Evolutionary conservation across 1,140 invertebrate species (phyloP).

Genomic region (Euura saliciscinereae): DNA sequence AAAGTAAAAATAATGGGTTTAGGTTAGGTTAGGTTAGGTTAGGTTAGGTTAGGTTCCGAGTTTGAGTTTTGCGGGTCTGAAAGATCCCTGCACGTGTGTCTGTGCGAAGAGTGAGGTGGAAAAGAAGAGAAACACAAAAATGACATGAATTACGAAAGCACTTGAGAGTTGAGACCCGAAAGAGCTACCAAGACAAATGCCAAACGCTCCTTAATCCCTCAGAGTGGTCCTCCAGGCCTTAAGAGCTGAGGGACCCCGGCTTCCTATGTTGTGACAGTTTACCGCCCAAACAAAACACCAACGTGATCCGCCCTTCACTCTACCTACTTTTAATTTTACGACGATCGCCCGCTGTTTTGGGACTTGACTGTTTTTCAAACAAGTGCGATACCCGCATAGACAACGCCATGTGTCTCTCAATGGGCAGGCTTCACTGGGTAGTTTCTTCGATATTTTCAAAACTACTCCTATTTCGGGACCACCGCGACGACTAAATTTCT

Average conservation of each 20-base stretch:
- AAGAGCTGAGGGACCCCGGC: conserved; percentile 11
- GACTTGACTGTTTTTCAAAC: conserved; percentile 39
- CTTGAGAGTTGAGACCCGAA: not conserved
- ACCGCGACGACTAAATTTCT: not conserved
- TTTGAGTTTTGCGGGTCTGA: too few species aligned
- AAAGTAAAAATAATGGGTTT: not conserved
- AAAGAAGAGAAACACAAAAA: not conserved
- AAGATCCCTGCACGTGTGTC: not conserved
- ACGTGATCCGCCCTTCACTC: conserved; percentile 21
- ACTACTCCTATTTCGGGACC: not conserved
- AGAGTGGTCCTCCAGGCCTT: not conserved
- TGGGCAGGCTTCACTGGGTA: not conserved
- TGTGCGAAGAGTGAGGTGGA: conserved; percentile 9
- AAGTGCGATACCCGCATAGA: conserved; percentile 14
- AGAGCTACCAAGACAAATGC: conserved; percentile 3
- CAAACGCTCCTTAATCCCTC: conserved; percentile 1
- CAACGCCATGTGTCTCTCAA: not conserved
- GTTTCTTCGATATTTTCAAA: not conserved
- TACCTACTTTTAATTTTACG: conserved; percentile 17
- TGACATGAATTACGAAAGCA: conserved; percentile 7
- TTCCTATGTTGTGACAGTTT: conserved; percentile 53
- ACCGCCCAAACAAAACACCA: conserved; percentile 42
- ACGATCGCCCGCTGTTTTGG: conserved; percentile 39
- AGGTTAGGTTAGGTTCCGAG: too few species aligned
- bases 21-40: too few species aligned